Base-by-base conservation (phyloP, 2,888 invertebrate species). In the Anodontia alba region DNA sequence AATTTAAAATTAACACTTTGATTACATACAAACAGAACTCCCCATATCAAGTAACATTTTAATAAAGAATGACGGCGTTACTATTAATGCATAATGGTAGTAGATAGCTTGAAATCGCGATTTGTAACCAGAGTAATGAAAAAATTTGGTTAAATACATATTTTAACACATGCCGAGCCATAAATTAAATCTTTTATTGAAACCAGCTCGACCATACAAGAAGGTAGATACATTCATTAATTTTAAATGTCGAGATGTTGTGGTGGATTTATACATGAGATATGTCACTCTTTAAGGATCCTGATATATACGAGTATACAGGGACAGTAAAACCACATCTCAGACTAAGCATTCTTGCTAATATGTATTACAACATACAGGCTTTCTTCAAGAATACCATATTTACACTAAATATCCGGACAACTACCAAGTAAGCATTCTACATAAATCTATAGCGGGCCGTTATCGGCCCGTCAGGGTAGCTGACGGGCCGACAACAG, bases 91-190 rank as follows among this genome's bases (percentile, higher is more conserved):
- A 26, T 26, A 54, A 54, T 26, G 15, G 54, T 23, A 5, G 54
- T 8, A 54, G 54, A 26, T 2, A 15, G 54, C 26, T 15, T 54
- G 54, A 54, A 62, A 62, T 31, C 20, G 33, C 23, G 62, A 62
- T 62, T 31, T 62, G 62, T 62, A 62, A 62, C 62, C 23, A 7
- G 62, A 62, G 62, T 31, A 33, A 62, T 62, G 62, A 29, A 62
- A 62, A 62, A 20, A 62, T 62, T 31, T 10, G 33, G 62, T 29
- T 62, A 62, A 33, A 62, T 62, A 62, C 62, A 62, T 62, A 62
- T 62, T 33, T 57, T 33, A 62, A 33, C 62, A 17, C 62, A 62
- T 20, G 62, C 62, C 29, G 62, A 33, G 62, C 62, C 15, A 33
- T 62, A 62, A 33, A 62, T 62, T 62, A 62, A 62, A 62, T n/a